These are phyloP conservation scores for Phyllostomus discolor DNA, from an alignment of 2,113 vertebrate genomes.

Conservation along the genomic window DNA sequence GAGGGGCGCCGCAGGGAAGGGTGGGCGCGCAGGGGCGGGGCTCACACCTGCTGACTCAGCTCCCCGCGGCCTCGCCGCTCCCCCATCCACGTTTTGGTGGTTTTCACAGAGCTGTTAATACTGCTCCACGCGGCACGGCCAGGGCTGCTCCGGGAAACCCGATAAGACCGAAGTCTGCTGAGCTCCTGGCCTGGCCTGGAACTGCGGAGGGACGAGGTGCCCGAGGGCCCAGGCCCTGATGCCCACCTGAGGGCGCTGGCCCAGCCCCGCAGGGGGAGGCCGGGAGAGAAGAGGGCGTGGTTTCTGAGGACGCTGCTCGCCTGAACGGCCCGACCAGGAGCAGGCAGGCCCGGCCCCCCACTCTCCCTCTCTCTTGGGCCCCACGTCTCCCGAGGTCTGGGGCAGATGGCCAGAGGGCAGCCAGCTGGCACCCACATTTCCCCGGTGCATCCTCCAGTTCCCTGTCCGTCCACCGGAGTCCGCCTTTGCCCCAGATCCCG, in stretches of 20 bases:
- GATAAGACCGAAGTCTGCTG: background rate
- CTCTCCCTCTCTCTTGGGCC: accelerated
- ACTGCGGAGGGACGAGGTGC: accelerated
- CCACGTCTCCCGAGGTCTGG: accelerated
- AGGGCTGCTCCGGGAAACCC: accelerated
- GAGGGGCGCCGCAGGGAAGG: accelerated
- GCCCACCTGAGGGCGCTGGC: accelerated
- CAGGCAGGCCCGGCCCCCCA: too few species aligned
- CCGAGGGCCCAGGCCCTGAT: accelerated
- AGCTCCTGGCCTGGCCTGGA: background rate
- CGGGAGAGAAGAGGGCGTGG: accelerated
- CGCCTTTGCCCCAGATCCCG: too few species aligned
- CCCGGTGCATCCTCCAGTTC: background rate
- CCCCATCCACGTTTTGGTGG: too few species aligned
- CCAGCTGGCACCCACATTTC: accelerated
- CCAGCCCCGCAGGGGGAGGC: accelerated
- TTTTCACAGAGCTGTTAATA: accelerated
- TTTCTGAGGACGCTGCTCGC: too few species aligned
- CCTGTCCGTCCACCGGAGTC: too few species aligned
- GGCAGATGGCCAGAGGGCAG: accelerated
- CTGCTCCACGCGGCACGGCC: too few species aligned
- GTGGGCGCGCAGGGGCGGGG: accelerated
- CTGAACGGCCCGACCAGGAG: accelerated
- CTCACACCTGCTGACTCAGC: background rate
- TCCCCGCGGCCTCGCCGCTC: accelerated